These are phyloP conservation scores for Eumacrocentrus americanus DNA, from an alignment of 2,888 invertebrate species.

Conservation along the genomic window DNA sequence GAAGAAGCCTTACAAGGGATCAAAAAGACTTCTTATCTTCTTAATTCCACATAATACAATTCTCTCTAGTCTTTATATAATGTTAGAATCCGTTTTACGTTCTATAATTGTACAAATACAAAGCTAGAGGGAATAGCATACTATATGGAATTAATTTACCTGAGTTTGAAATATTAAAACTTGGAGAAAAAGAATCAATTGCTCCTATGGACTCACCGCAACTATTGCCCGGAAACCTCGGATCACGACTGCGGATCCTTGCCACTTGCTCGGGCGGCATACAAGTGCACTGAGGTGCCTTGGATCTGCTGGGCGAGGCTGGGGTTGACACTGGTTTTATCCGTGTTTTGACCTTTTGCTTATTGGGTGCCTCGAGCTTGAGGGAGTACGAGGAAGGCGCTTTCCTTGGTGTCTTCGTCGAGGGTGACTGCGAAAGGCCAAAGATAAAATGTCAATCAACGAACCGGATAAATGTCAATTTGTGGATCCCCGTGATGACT, in stretches of 20 bases:
- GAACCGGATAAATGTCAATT: slow-evolving; percentile 8
- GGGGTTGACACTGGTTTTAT: slow-evolving; percentile 92
- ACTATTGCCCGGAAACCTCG: slow-evolving; percentile 65
- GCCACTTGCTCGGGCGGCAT: slow-evolving; percentile 94
- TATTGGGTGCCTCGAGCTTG: slow-evolving; percentile 81
- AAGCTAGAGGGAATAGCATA: no score
- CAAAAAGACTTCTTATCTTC: no score
- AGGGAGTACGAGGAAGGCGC: slow-evolving; percentile 96
- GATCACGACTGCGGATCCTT: slow-evolving; percentile 82
- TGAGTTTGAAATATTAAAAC: no score
- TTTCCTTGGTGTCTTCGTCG: slow-evolving; percentile 97
- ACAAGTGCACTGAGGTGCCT: slow-evolving; percentile 93
- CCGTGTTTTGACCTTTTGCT: slow-evolving; percentile 86
- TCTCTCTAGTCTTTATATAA: no score
- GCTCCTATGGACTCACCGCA: slow-evolving; percentile 21
- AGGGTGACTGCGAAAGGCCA: slow-evolving; percentile 79
- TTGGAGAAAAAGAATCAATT: no score
- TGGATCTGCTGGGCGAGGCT: slow-evolving; percentile 85
- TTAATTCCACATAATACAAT: no score
- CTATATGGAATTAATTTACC: no score
- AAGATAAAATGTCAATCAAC: slow-evolving; percentile 30
- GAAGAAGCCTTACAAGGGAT: background rate
- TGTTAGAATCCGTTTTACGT: no score
- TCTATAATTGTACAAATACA: no score
- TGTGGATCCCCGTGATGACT: background rate